phyloP scores from a whole-genome alignment of 1,140 invertebrate species.

The Papilio machaon region DNA sequence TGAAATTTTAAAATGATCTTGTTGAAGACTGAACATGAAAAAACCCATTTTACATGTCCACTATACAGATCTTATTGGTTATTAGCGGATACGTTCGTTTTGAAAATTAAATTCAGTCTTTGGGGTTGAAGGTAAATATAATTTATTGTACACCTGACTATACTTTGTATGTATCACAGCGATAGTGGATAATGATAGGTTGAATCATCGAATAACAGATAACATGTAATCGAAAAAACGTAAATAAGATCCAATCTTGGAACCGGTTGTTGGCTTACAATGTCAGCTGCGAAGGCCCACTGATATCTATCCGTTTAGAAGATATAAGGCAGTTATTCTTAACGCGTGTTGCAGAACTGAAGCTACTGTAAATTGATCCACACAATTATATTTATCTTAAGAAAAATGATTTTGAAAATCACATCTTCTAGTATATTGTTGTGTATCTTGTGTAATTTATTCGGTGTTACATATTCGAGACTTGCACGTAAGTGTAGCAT shows the following conservation, averaged over 20 bases:
- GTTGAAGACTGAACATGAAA: no score
- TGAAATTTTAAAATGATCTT: no score
- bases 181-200: neutral
- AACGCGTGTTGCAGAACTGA: slow-evolving; percentile 50
- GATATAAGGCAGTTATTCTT: slow-evolving; percentile 69
- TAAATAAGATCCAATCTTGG: slow-evolving; percentile 41
- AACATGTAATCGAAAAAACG: slow-evolving; percentile 16
- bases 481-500: slow-evolving; percentile 63
- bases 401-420: slow-evolving; percentile 56
- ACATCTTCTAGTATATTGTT: slow-evolving; percentile 46
- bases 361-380: slow-evolving; percentile 51
- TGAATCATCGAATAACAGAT: neutral
- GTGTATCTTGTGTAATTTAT: slow-evolving; percentile 51
- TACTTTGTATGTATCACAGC: no score
- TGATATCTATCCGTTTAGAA: slow-evolving; percentile 59
- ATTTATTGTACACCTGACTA: no score
- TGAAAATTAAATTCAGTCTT: no score
- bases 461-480: slow-evolving; percentile 51
- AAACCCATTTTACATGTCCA: no score
- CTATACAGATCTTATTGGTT: no score
- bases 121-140: no score
- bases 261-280: slow-evolving; percentile 60
- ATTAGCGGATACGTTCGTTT: no score
- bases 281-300: slow-evolving; percentile 61
- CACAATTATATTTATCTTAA: slow-evolving; percentile 39